Base-by-base conservation (phyloP, 2,113 vertebrate genomes). In the Turnix velox region DNA sequence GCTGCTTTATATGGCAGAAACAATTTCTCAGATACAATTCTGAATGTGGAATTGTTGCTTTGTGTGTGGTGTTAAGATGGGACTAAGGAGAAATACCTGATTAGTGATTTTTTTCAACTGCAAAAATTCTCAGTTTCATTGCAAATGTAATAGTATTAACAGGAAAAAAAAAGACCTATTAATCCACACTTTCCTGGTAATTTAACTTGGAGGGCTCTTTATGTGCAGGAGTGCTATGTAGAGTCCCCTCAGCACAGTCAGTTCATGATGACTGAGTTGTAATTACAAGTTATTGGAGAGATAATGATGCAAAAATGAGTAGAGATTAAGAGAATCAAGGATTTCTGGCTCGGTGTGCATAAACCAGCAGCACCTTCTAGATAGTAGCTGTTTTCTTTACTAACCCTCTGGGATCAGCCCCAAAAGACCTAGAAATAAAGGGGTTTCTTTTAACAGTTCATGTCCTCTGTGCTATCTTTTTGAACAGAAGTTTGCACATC, bases 1-100 rank as follows among this genome's bases (percentile, higher is more conserved):
- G 4, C 3, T 57, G 30, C 28, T 79, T 67, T 40, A 9, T 16
- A 40, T 9, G 19, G 39, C 17, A 33, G 19, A 13, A 74, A 6
- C 12, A 28, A 1, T 25, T 63, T 58, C 79, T 63, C 62, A 22
- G 15, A 7, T 37, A 7, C 3, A 31, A 75, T 85, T 45, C 48
- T 37, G 31, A n/a, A 39, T 2, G 20, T 45, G 14, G 23, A 79
- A 76, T 45, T 17, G 4, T 45, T 72, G 12, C 3, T n/a, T 81
- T 54, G 10, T 24, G 17, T 5, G 4, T 37, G 62, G 7, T 22
- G 14, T 37, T 33, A 71, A 63, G 1, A 1, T 1, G 1, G 43
- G 13, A 63, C 58, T 7, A 9, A 16, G 19, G 19, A 80, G 40
- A 80, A 75, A 63, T 7, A 35, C 10, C 42, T 18, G 12, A n/a